Evolutionary conservation across 2,888 invertebrate genomes (phyloP).

Genomic region (Anthrax anthrax): DNA sequence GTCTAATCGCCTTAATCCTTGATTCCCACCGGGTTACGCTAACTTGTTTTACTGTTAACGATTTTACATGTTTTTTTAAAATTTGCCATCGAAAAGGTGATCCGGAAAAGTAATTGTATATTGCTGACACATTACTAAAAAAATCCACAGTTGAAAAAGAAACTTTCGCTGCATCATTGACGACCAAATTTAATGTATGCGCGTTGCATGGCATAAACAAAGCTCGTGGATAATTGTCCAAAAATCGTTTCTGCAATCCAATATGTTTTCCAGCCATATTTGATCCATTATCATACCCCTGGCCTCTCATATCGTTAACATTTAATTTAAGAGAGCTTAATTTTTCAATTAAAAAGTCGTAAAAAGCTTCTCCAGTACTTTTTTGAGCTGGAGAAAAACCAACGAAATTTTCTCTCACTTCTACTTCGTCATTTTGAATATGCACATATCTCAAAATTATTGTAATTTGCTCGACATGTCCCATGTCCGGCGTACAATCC

Average conservation of each 20-base stretch:
- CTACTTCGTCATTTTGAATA: not conserved
- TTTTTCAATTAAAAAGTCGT: slow-evolving; percentile 1
- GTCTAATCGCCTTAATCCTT: not conserved
- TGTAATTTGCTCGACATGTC: not conserved
- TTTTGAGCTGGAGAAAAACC: not conserved
- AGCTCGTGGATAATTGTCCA: slow-evolving; percentile 15
- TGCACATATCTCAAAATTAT: not conserved
- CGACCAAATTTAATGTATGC: slow-evolving; percentile 19
- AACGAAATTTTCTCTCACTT: not conserved
- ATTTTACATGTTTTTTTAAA: slow-evolving; percentile 4
- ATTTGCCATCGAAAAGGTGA: slow-evolving; percentile 14
- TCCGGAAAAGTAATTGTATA: slow-evolving; percentile 17
- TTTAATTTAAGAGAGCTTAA: not conserved
- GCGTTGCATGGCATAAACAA: slow-evolving; percentile 19
- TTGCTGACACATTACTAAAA: slow-evolving; percentile 16
- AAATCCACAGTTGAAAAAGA: slow-evolving; percentile 12
- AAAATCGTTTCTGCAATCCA: slow-evolving; percentile 17
- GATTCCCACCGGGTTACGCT: slow-evolving; percentile 6
- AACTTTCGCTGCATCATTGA: slow-evolving; percentile 18
- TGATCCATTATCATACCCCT: slow-evolving; percentile 19
- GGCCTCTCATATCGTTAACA: slow-evolving; percentile 3
- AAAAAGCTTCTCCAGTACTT: slow-evolving; percentile 1
- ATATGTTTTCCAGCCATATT: slow-evolving; percentile 18
- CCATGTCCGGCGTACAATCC: not conserved
- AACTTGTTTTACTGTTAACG: slow-evolving; percentile 6